Evolutionary conservation across 2,113 vertebrate species (phyloP), one percentile per base, ranked within the genome.

Genomic region (Nannospalax galili): DNA sequence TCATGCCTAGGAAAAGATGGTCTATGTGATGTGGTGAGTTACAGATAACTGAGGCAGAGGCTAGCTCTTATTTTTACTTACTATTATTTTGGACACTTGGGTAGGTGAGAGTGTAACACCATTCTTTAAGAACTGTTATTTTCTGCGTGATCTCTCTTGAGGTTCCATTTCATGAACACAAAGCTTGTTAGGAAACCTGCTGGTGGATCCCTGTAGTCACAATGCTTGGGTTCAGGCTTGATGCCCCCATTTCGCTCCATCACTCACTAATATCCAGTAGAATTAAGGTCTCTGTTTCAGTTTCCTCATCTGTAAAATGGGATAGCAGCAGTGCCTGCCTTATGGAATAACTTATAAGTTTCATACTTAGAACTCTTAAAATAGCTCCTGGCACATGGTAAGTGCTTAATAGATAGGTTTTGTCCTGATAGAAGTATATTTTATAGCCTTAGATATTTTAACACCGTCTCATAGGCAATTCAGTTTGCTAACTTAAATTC

Each of bases 401-500:
- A 62, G 20, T 84, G n/a, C 26, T 89, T 95, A 60, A 24, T 96
- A 35, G n/a, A 62, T 84, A 91, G 9, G 32, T 92, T 15, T 80
- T 88, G 15, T 84, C 12, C 16, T 58, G 52, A 79, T 85, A 92
- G 4, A 91, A 85, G 65, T 88, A 15, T 15, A 42, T 77, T 88
- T 84, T 78, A 56, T 80, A 48, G 30, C 30, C 37, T 67, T 60
- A 35, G 48, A 65, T 22, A 52, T 74, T 72, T 45, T 56, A 48
- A 69, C 8, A 56, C 12, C 48, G 8, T 72, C 15, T 78, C 56
- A 45, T 5, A 81, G 64, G 42, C 89, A 91, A 89, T 95, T 90
- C 28, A 35, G 1, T 67, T n/a, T 35, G 7, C 52, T 75, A 30
- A 28, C 79, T 69, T 52, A 42, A 93, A 22, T 19, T 73, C 8